A percentile compares a stretch with the other conserved stretches of the same genome.
These are phyloP conservation scores for Danionella cerebrum DNA, from an alignment of 2,113 vertebrate species.

Conservation along the genomic window DNA sequence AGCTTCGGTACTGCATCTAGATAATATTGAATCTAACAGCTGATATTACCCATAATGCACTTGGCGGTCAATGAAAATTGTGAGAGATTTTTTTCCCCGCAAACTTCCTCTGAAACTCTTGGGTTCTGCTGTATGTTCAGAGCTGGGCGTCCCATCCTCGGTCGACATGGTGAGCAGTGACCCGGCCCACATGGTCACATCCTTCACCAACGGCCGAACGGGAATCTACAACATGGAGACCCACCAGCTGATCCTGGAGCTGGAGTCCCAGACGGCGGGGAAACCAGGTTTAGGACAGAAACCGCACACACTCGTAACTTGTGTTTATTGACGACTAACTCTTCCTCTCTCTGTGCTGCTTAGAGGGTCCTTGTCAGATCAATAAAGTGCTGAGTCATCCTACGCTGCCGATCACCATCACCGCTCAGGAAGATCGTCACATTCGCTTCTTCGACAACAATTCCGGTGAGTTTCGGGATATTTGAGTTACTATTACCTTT, in stretches of 20 bases:
- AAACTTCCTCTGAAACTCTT: too few relatives aligned
- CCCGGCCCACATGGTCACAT: slow-evolving; percentile 88
- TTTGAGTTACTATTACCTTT: too few relatives aligned
- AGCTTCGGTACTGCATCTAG: too few relatives aligned
- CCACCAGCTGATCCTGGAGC: slow-evolving; percentile 79
- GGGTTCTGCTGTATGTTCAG: slow-evolving; percentile 56
- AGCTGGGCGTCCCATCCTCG: slow-evolving; percentile 87
- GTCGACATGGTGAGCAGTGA: slow-evolving; percentile 96
- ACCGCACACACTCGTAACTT: slow-evolving; percentile 22
- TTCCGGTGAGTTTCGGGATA: too few relatives aligned
- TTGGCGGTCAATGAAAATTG: too few relatives aligned
- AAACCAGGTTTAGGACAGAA: slow-evolving; percentile 70
- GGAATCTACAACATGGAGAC: slow-evolving; percentile 98
- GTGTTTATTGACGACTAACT: too few relatives aligned
- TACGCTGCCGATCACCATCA: slow-evolving; percentile 96
- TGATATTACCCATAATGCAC: too few relatives aligned
- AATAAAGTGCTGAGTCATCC: slow-evolving; percentile 97
- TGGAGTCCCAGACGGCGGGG: slow-evolving; percentile 78
- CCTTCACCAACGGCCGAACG: slow-evolving; percentile 85
- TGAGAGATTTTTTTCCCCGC: too few relatives aligned
- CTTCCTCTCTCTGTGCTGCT: slow-evolving; percentile 31
- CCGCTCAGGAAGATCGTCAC: slow-evolving; percentile 92
- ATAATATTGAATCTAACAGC: too few relatives aligned
- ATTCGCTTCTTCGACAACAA: slow-evolving; percentile 98
- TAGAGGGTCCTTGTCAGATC: slow-evolving; percentile 81